A percentile compares a stretch with the other conserved stretches of the same genome.
Conservation (phyloP, 2,113 vertebrate species). For the Tragelaphus imberbis region DNA sequence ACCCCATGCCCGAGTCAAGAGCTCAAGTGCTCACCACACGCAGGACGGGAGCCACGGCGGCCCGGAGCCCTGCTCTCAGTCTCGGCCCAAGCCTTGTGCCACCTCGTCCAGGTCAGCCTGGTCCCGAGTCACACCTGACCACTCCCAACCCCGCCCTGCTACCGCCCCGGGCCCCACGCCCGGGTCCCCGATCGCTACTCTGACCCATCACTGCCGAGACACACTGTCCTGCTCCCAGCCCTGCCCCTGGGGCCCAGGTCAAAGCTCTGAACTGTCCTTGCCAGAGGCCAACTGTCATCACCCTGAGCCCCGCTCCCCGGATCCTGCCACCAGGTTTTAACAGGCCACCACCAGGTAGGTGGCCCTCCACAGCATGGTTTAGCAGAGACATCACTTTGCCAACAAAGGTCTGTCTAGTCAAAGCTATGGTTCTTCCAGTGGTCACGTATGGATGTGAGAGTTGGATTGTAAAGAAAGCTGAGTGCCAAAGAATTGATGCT, state of each 20-base stretch:
- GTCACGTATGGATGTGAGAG: neutral
- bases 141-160: neutral
- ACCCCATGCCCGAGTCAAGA: neutral
- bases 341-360: neutral
- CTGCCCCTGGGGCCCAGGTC: neutral
- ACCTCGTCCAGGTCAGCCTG: too few relatives aligned
- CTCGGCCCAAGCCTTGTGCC: neutral
- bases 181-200: rapidly evolving
- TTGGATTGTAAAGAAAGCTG: neutral
- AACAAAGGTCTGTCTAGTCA: neutral
- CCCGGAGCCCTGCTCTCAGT: neutral
- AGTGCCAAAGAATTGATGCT: neutral
- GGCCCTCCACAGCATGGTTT: neutral
- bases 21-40: rapidly evolving
- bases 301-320: neutral
- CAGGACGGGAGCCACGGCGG: too few relatives aligned
- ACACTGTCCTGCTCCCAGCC: neutral
- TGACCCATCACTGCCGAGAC: neutral
- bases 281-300: neutral
- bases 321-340: neutral
- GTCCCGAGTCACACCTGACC: neutral
- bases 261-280: neutral
- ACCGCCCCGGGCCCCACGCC: too few relatives aligned
- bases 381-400: neutral
- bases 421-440: neutral